These are phyloP conservation scores for Idris sp. DNA, from an alignment of 1,140 invertebrate species.

Conservation along the genomic window DNA sequence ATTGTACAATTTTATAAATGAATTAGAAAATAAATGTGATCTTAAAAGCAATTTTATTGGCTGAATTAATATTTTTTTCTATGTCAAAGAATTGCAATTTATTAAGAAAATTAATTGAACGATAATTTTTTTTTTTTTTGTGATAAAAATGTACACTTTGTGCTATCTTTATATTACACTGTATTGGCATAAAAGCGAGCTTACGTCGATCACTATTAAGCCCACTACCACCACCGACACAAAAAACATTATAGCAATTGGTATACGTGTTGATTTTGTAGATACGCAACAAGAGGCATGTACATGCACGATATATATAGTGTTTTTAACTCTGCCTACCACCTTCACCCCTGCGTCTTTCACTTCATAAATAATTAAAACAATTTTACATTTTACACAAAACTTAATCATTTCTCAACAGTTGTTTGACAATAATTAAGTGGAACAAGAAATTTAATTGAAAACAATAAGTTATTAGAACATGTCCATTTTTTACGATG, in stretches of 20 bases:
- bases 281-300: constrained; percentile 43
- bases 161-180: constrained; percentile 31
- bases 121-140: constrained; percentile 1
- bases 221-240: constrained; percentile 69
- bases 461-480: too few species aligned
- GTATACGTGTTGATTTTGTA: constrained; percentile 55
- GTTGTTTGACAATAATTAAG: neutral
- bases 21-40: too few species aligned
- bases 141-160: constrained; percentile 26
- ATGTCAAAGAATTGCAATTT: too few species aligned
- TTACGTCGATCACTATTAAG: constrained; percentile 54
- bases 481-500: too few species aligned
- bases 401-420: constrained; percentile 8
- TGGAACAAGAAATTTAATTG: too few species aligned
- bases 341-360: constrained; percentile 42
- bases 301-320: constrained; percentile 59
- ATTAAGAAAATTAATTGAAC: constrained; percentile 1
- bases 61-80: neutral
- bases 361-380: constrained; percentile 27
- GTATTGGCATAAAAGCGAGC: constrained; percentile 49
- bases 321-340: constrained; percentile 51
- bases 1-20: too few species aligned
- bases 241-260: constrained; percentile 62
- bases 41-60: too few species aligned
- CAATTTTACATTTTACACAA: constrained; percentile 23